These are phyloP conservation scores for Cervus canadensis DNA, from an alignment of 2,113 vertebrate species.

Conservation along the genomic window DNA sequence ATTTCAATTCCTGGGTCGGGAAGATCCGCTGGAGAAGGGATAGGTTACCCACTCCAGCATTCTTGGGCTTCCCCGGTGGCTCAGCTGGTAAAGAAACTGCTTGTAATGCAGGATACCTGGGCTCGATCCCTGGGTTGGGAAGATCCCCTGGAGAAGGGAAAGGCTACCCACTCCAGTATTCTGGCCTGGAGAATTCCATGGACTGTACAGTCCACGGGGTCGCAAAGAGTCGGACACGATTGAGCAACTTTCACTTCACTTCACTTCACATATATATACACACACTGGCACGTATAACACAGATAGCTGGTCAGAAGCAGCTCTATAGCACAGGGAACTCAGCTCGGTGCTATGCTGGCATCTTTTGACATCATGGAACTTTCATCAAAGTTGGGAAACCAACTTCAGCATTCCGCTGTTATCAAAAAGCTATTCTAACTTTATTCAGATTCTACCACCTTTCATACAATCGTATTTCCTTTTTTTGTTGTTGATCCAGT, in stretches of 20 bases:
- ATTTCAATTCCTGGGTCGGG: neutral
- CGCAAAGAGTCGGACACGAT: accelerated
- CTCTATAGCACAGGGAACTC: neutral
- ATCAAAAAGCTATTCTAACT: neutral
- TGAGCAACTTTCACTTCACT: neutral
- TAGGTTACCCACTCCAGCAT: neutral
- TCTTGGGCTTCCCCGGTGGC: neutral
- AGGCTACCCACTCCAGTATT: neutral
- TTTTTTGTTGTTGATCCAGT: neutral
- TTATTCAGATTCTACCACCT: neutral
- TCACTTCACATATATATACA: accelerated
- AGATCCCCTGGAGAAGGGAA: neutral
- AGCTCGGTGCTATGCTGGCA: neutral
- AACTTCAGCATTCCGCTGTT: accelerated
- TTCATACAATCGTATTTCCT: accelerated
- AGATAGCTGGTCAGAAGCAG: neutral
- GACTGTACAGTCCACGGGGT: neutral
- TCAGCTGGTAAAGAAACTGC: neutral
- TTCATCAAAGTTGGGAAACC: neutral
- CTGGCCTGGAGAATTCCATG: neutral
- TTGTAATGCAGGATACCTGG: neutral
- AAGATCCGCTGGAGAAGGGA: neutral
- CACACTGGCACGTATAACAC: neutral
- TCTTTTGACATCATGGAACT: neutral
- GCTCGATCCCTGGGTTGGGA: neutral